Evolutionary conservation across 2,888 invertebrate genomes (phyloP).

Genomic region (Dasypogon diadema): DNA sequence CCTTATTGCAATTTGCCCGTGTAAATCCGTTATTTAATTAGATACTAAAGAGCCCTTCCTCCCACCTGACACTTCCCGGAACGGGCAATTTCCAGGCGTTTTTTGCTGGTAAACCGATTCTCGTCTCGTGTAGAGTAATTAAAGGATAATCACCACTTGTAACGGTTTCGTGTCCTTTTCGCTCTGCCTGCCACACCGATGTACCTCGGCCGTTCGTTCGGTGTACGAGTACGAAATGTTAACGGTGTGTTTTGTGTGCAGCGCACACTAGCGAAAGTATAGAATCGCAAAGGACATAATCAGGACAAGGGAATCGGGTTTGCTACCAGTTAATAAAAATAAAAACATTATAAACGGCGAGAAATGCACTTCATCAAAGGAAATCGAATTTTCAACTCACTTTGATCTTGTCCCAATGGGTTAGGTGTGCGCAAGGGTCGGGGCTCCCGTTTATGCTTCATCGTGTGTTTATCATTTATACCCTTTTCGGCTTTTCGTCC

Average conservation of each 20-base stretch:
- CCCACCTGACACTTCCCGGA: conserved; percentile 1
- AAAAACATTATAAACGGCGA: neutral
- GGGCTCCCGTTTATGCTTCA: neutral
- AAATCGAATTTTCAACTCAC: conserved; percentile 37
- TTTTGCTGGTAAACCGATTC: neutral
- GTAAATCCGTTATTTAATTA: conserved; percentile 29
- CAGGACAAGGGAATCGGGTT: conserved; percentile 1
- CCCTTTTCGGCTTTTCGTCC: neutral
- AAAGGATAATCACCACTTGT: conserved; percentile 41
- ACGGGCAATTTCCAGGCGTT: conserved; percentile 2
- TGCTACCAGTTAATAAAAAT: conserved; percentile 26
- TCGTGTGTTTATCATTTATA: neutral
- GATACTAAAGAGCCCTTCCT: conserved; percentile 28
- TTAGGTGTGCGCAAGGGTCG: neutral
- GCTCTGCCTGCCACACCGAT: neutral
- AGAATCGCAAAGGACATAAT: neutral
- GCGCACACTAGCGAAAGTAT: neutral
- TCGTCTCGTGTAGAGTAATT: conserved; percentile 36
- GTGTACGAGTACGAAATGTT: neutral
- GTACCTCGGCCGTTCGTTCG: neutral
- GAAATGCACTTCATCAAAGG: conserved; percentile 30
- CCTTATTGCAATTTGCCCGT: conserved; percentile 14
- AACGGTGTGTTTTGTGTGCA: neutral
- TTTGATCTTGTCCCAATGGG: conserved; percentile 17
- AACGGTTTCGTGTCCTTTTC: neutral